Conservation (phyloP, 2,113 vertebrate genomes). For the Brachypodius melanocephalos region DNA sequence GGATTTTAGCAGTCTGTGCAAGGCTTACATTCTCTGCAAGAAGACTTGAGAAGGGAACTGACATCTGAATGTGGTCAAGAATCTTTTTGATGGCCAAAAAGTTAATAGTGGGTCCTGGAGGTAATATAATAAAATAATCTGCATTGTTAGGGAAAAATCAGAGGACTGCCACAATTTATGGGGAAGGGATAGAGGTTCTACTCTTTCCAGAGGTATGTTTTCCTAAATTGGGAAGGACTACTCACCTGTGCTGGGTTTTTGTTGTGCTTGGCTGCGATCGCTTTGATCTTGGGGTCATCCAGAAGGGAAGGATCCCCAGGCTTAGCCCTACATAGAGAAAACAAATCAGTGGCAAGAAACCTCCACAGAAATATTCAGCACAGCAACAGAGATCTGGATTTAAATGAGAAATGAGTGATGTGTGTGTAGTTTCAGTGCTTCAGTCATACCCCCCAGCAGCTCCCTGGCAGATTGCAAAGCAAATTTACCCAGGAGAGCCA, state of each 20-base stretch:
- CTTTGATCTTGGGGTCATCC: conserved; percentile 81
- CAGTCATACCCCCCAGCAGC: neutral
- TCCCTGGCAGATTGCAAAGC: conserved; percentile 50
- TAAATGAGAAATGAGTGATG: neutral
- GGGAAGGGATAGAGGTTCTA: neutral
- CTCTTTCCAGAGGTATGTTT: neutral
- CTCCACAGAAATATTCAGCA: neutral
- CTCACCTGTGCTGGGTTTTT: conserved; percentile 86
- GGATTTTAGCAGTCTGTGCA: neutral
- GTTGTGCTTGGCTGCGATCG: conserved; percentile 80
- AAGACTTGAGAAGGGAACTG: neutral
- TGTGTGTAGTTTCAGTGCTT: neutral
- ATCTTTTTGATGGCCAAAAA: neutral
- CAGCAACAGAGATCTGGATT: neutral
- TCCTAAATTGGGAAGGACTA: neutral
- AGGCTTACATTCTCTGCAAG: neutral
- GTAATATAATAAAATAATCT: neutral
- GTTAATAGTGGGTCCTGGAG: neutral
- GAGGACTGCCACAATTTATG: neutral
- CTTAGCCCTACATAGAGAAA: conserved; percentile 68
- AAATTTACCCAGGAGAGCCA: conserved; percentile 84
- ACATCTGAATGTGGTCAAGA: neutral
- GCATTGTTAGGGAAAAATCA: neutral
- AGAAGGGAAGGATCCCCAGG: conserved; percentile 77
- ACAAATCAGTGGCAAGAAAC: neutral